These are phyloP conservation scores for Lacerta bilineata DNA, from an alignment of 2,797 vertebrate genomes.

Conservation along the genomic window DNA sequence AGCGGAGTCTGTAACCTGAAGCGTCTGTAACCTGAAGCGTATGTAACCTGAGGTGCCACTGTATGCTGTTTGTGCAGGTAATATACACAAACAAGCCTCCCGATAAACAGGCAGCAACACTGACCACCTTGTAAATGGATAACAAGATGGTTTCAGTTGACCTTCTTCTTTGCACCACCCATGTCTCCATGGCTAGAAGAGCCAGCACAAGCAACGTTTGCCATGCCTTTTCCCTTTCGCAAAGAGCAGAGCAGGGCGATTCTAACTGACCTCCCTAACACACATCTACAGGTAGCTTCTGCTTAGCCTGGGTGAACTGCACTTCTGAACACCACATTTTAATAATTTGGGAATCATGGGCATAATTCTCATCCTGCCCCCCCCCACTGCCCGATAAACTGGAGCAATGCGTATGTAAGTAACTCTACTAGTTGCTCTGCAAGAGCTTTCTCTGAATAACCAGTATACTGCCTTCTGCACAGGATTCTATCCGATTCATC, in stretches of 20 bases:
- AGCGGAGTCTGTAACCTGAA: no score
- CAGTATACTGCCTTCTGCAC: neutral
- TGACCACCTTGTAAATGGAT: neutral
- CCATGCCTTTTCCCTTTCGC: neutral
- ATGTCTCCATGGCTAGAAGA: neutral
- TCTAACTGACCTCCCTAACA: neutral
- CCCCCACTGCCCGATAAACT: neutral
- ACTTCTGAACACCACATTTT: neutral
- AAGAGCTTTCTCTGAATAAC: neutral
- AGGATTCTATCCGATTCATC: neutral
- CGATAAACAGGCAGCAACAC: neutral
- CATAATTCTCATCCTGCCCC: neutral
- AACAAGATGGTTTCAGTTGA: neutral
- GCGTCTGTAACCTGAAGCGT: no score
- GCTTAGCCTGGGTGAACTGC: neutral
- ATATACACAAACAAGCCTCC: neutral
- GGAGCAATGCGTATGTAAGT: neutral
- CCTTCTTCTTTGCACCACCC: neutral
- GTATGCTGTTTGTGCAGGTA: neutral
- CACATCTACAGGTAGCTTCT: neutral
- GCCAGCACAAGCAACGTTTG: neutral
- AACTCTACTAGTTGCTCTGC: neutral
- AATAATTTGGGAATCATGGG: neutral
- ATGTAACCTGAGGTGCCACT: no score
- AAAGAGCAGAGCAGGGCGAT: neutral